Evolutionary conservation across 1,140 invertebrate species (phyloP).

Genomic region (Temnothorax longispinosus): DNA sequence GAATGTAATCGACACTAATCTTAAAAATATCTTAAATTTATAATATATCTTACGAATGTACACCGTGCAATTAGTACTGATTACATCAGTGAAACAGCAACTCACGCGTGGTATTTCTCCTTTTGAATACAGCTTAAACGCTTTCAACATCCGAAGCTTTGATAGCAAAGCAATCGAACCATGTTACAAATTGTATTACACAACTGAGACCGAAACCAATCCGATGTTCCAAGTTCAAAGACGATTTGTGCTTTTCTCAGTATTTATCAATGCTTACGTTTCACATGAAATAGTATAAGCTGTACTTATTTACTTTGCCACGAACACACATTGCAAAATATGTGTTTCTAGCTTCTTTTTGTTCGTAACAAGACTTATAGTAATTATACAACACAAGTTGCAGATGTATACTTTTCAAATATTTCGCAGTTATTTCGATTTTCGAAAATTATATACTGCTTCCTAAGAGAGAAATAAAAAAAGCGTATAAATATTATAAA

Average conservation of each 20-base stretch:
- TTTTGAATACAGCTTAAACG: constrained; percentile 14
- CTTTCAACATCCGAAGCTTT: constrained; percentile 20
- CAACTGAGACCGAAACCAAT: not conserved
- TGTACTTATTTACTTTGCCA: not conserved
- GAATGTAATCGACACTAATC: not conserved
- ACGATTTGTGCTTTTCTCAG: not conserved
- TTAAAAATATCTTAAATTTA: constrained; percentile 4
- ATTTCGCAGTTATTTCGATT: not conserved
- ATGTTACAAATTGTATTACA: constrained; percentile 27
- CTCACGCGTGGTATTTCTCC: constrained; percentile 17
- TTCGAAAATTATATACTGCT: not conserved
- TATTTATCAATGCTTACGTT: constrained; percentile 35
- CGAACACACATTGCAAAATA: not conserved
- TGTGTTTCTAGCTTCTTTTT: not conserved
- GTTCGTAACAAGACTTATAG: not conserved
- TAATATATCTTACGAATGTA: not conserved
- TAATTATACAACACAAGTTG: not conserved
- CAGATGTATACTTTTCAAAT: not conserved
- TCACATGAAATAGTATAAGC: not conserved
- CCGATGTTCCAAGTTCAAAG: not conserved
- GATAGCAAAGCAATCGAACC: constrained; percentile 14
- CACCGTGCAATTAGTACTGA: not conserved
- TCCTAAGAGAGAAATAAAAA: not conserved
- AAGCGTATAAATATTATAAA: not conserved
- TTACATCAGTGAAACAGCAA: constrained; percentile 5